These are phyloP conservation scores for Hyppa rectilinea DNA, from an alignment of 2,888 invertebrate species.

Conservation along the genomic window DNA sequence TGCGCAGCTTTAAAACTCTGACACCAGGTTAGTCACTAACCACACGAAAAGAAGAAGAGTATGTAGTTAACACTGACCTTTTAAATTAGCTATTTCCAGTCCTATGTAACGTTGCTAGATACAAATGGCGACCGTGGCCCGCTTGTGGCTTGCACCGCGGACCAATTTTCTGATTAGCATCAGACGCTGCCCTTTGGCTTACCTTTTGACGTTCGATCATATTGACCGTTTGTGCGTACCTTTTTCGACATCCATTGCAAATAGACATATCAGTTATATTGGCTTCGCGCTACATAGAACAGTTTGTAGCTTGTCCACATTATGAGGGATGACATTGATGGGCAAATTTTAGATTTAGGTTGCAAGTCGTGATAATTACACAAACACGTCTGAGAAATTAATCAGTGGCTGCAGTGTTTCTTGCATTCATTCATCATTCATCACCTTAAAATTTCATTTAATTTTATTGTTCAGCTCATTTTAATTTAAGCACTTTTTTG, in stretches of 20 bases:
- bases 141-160: conserved; percentile 42
- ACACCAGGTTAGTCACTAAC: too few species aligned
- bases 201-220: conserved; percentile 78
- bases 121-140: neutral
- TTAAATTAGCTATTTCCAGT: neutral
- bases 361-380: neutral
- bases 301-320: conserved; percentile 20
- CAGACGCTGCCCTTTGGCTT: conserved; percentile 74
- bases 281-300: conserved; percentile 16
- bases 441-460: neutral
- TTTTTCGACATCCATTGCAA: conserved; percentile 62
- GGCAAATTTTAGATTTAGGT: too few species aligned
- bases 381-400: neutral
- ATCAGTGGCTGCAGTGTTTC: neutral
- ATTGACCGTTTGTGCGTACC: conserved; percentile 66
- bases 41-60: too few species aligned
- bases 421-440: too few species aligned
- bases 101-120: neutral
- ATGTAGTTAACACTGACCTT: neutral
- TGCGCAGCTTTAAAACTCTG: too few species aligned
- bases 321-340: neutral
- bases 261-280: conserved; percentile 59
- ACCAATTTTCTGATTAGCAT: conserved; percentile 79
- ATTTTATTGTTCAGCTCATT: neutral
- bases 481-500: neutral